Evolutionary conservation across 2,888 invertebrate species (phyloP), one percentile per base, ranked within the genome.

Genomic region (Nymphalis c-album): DNA sequence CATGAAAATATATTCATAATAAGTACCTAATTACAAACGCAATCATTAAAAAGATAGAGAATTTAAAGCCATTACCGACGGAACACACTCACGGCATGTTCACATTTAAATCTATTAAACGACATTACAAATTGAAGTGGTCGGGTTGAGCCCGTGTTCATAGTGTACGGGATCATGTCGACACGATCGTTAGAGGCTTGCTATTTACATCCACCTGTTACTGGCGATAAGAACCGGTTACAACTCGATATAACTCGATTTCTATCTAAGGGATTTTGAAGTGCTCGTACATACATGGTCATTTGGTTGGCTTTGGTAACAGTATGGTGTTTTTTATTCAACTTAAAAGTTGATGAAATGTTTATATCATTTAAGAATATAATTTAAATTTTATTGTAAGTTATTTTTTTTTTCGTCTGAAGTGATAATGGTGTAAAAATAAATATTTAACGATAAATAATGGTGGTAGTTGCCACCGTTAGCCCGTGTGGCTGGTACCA

Each of bases 161-260:
- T 18, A 18, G 57, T 40, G 57, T 57, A 66, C 20, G 57, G 35
- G 18, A 13, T 55, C 26, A 57, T 35, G 60, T 47, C 47, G 66
- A 66, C 61, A 66, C 57, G 61, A 47, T 61, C 61, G 66, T 61
- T 61, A 61, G 61, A n/a, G 46, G 31, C 40, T 40, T 4, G 40
- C 64, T 46, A 45, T 55, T 66, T 57, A 55, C 48, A 65, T 55
- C 31, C 66, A 66, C 66, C 66, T 65, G 65, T 65, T 65, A 60
- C 53, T 22, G 13, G 65, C 40, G 40, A 48, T 60, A 40, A 51
- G n/a, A 50, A 61, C 61, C 47, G 61, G 66, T 66, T 57, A 18
- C 5, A 57, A 35, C 35, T 57, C 4, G 35, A 57, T 20, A 6
- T 57, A 35, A 57, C 57, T 57, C 53, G 53, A 55, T 55, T 55